phyloP scores from a whole-genome alignment of 2,113 vertebrate species.

The Epinephelus moara region DNA sequence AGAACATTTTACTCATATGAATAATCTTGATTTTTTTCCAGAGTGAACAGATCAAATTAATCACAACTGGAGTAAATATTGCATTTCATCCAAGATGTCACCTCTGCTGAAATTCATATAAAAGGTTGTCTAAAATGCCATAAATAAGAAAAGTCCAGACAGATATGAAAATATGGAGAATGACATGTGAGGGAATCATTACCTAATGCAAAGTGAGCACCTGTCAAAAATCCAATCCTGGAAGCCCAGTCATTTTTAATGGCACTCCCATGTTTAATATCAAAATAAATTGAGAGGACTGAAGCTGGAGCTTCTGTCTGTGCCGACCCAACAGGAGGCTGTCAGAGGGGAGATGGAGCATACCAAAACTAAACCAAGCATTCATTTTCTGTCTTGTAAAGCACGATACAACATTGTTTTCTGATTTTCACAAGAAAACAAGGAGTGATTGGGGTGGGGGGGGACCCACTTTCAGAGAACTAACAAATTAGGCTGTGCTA shows the following conservation, averaged over 20 bases:
- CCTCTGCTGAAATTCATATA: conserved; percentile 27
- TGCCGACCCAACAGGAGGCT: conserved; percentile 51
- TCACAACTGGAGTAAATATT: conserved; percentile 40
- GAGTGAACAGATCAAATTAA: conserved; percentile 22
- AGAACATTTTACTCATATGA: neutral
- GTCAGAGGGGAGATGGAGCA: conserved; percentile 65
- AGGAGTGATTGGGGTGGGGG: neutral
- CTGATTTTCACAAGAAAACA: conserved; percentile 60
- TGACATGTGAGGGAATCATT: conserved; percentile 65
- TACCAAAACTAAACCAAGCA: conserved; percentile 61
- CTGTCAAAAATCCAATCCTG: conserved; percentile 74
- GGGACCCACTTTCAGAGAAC: conserved; percentile 15
- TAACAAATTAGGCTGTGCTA: conserved; percentile 50
- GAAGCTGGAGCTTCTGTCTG: conserved; percentile 43
- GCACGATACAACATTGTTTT: conserved; percentile 52
- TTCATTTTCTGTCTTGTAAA: conserved; percentile 54
- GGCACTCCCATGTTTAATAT: conserved; percentile 61
- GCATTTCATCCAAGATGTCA: conserved; percentile 48
- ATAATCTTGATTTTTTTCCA: neutral
- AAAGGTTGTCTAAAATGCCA: conserved; percentile 36
- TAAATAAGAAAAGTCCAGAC: conserved; percentile 43
- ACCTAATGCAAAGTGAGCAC: conserved; percentile 73
- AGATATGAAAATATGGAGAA: conserved; percentile 57
- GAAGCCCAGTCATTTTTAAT: conserved; percentile 59
- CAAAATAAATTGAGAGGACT: conserved; percentile 65